Percentiles rank a stretch among this genome's conserved stretches.
phyloP scores from a whole-genome alignment of 1,140 invertebrate genomes.

The Helicoverpa zea region DNA sequence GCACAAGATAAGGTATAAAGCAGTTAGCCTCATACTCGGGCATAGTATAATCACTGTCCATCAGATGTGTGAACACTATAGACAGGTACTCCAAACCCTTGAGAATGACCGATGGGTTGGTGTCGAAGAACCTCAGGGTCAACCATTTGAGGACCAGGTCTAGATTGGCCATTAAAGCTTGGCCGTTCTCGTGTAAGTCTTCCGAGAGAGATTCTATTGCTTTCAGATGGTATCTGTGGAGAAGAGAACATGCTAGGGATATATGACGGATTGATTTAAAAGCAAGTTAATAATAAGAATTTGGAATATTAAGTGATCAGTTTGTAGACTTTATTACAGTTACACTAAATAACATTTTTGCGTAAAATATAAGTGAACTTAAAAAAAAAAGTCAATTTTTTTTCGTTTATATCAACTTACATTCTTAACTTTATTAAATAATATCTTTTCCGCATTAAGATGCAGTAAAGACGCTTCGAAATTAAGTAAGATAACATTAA shows the following conservation, averaged over 20 bases:
- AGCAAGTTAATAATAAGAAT: background rate
- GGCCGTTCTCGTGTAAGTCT: constrained; percentile 92
- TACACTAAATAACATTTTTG: no score
- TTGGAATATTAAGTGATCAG: no score
- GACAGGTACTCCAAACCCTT: constrained; percentile 97
- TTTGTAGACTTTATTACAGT: no score
- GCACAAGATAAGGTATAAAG: constrained; percentile 97
- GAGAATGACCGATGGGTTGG: constrained; percentile 98
- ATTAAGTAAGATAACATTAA: background rate
- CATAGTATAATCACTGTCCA: constrained; percentile 94
- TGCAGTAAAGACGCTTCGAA: no score
- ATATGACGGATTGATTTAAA: background rate
- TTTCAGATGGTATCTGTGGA: constrained; percentile 95
- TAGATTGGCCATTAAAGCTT: constrained; percentile 95
- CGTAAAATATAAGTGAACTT: no score
- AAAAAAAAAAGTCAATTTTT: no score
- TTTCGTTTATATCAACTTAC: no score
- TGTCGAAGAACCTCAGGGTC: constrained; percentile 98
- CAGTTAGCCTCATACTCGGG: constrained; percentile 96
- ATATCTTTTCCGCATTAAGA: no score
- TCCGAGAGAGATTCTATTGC: constrained; percentile 96
- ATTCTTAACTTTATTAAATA: no score
- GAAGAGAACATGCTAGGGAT: background rate
- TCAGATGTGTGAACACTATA: constrained; percentile 93
- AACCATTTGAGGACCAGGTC: constrained; percentile 99